Percentiles rank a stretch among this genome's conserved stretches.
These are phyloP conservation scores for Cairina moschata DNA, from an alignment of 2,113 vertebrate species.

Conservation along the genomic window DNA sequence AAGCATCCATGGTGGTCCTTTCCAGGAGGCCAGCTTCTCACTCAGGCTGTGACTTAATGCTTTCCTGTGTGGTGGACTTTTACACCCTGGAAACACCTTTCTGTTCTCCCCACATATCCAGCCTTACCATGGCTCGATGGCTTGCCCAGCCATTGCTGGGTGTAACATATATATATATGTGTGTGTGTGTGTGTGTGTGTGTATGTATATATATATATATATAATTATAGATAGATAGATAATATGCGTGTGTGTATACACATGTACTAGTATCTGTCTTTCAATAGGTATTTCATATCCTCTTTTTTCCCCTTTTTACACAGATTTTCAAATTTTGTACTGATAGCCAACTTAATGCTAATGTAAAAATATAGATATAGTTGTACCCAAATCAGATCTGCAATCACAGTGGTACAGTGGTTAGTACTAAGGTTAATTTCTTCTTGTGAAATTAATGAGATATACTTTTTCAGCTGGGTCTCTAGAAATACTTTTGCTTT, in stretches of 20 bases:
- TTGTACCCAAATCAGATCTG: neutral
- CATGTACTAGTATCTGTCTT: neutral
- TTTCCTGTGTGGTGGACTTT: fast-evolving
- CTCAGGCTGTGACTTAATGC: fast-evolving
- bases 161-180: neutral
- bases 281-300: neutral
- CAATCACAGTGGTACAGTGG: neutral
- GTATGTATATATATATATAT: too few relatives aligned
- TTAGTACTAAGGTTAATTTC: neutral
- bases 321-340: neutral
- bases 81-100: fast-evolving
- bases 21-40: fast-evolving
- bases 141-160: too few relatives aligned
- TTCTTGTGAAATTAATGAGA: neutral
- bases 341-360: neutral
- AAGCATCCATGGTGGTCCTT: neutral
- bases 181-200: too few relatives aligned
- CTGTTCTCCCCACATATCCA: fast-evolving
- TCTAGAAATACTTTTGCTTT: neutral
- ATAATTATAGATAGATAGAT: too few relatives aligned
- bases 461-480: neutral
- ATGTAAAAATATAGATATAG: neutral
- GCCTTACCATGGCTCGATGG: fast-evolving
- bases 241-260: neutral
- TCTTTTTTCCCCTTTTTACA: neutral